Evolutionary conservation across 1,140 invertebrate genomes (phyloP).

Genomic region (Zaprionus vittiger): DNA sequence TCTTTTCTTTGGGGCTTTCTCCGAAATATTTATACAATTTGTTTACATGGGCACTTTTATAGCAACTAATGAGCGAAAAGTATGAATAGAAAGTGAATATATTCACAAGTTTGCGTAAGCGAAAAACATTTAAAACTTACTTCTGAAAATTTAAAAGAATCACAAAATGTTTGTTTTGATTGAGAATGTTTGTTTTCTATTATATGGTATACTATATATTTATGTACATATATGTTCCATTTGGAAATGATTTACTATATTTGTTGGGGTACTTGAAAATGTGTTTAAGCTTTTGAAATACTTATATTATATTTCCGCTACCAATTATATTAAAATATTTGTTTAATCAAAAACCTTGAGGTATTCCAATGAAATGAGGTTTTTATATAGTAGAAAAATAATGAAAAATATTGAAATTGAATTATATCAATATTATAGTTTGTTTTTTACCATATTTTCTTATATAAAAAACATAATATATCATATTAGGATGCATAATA

Average conservation of each 20-base stretch:
- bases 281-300: too few relatives aligned
- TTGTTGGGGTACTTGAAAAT: too few relatives aligned
- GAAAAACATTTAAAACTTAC: not conserved
- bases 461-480: not conserved
- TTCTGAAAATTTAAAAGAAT: not conserved
- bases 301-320: too few relatives aligned
- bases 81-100: not conserved
- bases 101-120: slow-evolving; percentile 13
- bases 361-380: too few relatives aligned
- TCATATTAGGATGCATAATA: too few relatives aligned
- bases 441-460: too few relatives aligned
- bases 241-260: too few relatives aligned
- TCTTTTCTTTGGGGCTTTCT: not conserved
- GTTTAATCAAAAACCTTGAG: too few relatives aligned
- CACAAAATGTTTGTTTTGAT: not conserved
- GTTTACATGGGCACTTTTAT: slow-evolving; percentile 13
- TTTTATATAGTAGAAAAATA: too few relatives aligned
- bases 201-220: not conserved
- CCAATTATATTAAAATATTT: too few relatives aligned
- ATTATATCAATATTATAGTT: not conserved
- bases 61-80: not conserved
- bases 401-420: too few relatives aligned
- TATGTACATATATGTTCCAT: not conserved
- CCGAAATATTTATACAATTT: slow-evolving; percentile 18
- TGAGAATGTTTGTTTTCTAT: not conserved